These are phyloP conservation scores for Boloria selene DNA, from an alignment of 2,888 invertebrate species.

Conservation along the genomic window DNA sequence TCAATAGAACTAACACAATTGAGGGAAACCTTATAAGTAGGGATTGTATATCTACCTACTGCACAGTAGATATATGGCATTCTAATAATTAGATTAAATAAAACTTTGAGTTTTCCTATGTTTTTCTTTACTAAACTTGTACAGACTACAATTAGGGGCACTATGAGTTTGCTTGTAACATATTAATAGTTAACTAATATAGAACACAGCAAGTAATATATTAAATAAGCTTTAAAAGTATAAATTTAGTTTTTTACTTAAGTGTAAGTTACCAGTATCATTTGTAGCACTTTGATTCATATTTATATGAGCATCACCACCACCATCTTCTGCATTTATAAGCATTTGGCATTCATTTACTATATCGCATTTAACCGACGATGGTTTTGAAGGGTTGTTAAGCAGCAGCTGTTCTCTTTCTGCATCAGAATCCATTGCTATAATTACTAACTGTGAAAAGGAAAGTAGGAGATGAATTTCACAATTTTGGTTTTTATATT, in stretches of 20 bases:
- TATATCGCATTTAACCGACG: constrained; percentile 63
- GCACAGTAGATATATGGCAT: background rate
- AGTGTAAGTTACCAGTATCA: constrained; percentile 48
- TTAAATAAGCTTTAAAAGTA: background rate
- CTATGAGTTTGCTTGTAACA: background rate
- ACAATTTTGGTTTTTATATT: too few species aligned
- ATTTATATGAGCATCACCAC: constrained; percentile 65
- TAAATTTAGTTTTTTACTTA: background rate
- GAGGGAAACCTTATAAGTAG: constrained; percentile 12
- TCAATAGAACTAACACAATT: constrained; percentile 18
- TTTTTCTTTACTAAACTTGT: constrained; percentile 3
- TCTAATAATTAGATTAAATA: constrained; percentile 15
- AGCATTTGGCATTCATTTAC: constrained; percentile 75
- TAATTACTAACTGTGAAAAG: constrained; percentile 17
- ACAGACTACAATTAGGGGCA: background rate
- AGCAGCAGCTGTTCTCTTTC: constrained; percentile 53
- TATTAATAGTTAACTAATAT: too few species aligned
- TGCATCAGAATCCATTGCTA: constrained; percentile 60
- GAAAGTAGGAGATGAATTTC: too few species aligned
- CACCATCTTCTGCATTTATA: constrained; percentile 71
- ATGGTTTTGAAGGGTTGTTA: constrained; percentile 49
- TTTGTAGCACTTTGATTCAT: constrained; percentile 49
- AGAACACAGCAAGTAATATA: too few species aligned
- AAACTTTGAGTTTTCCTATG: background rate
- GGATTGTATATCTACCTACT: background rate